Percentiles rank a stretch among this genome's conserved stretches.
Evolutionary conservation across 1,140 invertebrate species (phyloP).

Genomic region (Nasonia vitripennis): DNA sequence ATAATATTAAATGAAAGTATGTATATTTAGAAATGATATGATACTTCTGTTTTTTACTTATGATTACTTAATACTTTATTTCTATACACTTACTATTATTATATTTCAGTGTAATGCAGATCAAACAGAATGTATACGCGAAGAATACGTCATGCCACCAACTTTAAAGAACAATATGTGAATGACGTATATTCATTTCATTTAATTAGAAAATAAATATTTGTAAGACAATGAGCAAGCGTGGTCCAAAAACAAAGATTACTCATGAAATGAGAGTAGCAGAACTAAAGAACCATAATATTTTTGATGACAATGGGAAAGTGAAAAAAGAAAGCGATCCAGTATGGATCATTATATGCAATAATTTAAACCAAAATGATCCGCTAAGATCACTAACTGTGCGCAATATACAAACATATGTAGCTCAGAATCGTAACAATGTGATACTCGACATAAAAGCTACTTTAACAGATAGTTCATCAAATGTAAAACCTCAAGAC

Average conservation of each 20-base stretch:
- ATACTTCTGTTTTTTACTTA: too few relatives aligned
- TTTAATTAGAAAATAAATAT: too few relatives aligned
- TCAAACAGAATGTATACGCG: too few relatives aligned
- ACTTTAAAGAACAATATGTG: too few relatives aligned
- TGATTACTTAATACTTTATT: too few relatives aligned
- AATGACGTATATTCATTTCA: too few relatives aligned
- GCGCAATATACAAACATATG: not conserved
- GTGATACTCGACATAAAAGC: not conserved
- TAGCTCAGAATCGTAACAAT: not conserved
- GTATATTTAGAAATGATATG: too few relatives aligned
- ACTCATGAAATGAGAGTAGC: not conserved
- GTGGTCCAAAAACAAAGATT: not conserved
- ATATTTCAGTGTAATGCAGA: too few relatives aligned
- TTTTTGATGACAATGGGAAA: not conserved
- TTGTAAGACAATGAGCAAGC: not conserved
- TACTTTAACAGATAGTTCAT: not conserved
- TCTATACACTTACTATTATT: too few relatives aligned
- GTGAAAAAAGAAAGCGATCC: conserved; percentile 1
- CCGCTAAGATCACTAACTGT: not conserved
- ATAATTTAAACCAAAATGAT: not conserved
- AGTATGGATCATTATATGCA: not conserved
- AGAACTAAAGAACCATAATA: not conserved
- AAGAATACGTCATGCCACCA: too few relatives aligned
- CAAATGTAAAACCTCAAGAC: not conserved
- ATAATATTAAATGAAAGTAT: too few relatives aligned